These are phyloP conservation scores for Silurus asotus DNA, from an alignment of 2,113 vertebrate species.

Conservation along the genomic window DNA sequence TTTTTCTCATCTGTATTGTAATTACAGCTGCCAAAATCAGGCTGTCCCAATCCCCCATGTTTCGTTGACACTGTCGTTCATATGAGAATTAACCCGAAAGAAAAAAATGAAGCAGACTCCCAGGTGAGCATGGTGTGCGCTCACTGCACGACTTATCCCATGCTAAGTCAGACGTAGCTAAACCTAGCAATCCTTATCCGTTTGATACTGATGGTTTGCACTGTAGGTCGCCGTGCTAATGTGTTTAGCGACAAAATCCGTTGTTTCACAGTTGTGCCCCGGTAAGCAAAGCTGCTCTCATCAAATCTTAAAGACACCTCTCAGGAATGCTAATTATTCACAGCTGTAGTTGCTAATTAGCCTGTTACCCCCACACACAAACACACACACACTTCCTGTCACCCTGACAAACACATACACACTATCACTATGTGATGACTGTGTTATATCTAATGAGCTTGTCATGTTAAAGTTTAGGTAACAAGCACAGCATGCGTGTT, in stretches of 20 bases:
- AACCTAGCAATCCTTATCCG: background rate
- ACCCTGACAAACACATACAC: constrained; percentile 5
- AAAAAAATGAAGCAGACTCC: background rate
- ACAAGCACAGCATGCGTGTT: constrained; percentile 52
- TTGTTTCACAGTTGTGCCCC: constrained; percentile 18
- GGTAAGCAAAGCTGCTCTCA: constrained; percentile 19
- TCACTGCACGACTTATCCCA: background rate
- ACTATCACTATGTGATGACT: constrained; percentile 57
- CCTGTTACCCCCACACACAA: constrained; percentile 8
- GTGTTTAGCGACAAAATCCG: background rate
- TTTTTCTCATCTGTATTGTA: background rate
- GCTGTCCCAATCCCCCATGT: background rate
- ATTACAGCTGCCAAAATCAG: background rate
- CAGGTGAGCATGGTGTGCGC: background rate
- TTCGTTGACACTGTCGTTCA: background rate
- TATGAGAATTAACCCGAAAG: background rate
- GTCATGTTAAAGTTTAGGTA: constrained; percentile 63
- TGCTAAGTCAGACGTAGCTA: background rate
- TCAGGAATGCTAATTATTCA: constrained; percentile 33
- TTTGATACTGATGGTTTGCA: background rate
- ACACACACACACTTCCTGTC: background rate
- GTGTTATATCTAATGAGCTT: constrained; percentile 67
- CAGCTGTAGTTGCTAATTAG: constrained; percentile 41
- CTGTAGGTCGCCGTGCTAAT: too few relatives aligned
- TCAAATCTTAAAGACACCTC: constrained; percentile 42